Base-by-base conservation (phyloP, 2,888 invertebrate genomes). In the Sminthurinus aureus region DNA sequence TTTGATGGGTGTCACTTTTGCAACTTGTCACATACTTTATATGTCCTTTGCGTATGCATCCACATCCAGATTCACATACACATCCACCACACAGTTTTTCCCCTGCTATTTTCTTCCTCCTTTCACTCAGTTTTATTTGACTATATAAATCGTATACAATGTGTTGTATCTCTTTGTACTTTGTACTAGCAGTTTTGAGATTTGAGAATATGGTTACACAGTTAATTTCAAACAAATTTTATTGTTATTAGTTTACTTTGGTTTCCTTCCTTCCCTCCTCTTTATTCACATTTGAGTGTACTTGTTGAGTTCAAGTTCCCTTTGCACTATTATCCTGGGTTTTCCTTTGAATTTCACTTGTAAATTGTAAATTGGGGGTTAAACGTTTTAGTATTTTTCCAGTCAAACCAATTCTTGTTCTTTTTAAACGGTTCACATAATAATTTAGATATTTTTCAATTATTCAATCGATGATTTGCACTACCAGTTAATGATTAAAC, bases 1-100 rank as follows among this genome's bases (percentile, higher is more conserved):
- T 82, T 82, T 82, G 82, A 82, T 82, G 82, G 82, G 66, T 82
- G 82, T 82, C 82, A 82, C 82, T 82, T 82, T 82, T 82, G 82
- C 82, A 82, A 82, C 82, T 82, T 82, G 75, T 82, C 76, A 82
- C 66, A 82, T 81, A 81, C 80, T 81, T 81, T 81, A 81, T 73
- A 81, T 81, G 80, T 81, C 73, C 73, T 81, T 73, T 73, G 26
- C 79, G 79, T 67, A 67, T 38, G 38, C 38, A 38, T 38, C 76
- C 11, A 51, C 4, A 51, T 26, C 75, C 18, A 38, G 6, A 22
- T 20, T 13, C 69, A 20, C 69, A 20, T 76, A 20, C 22, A 64
- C 78, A 58, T 13, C 13, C 52, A 38, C 1, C 18, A 58, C 18
- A 58, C 18, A 58, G 13, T 58, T 58, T 58, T 9, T 13, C 13